phyloP scores from a whole-genome alignment of 2,113 vertebrate species.

The Oreocharis arfaki region DNA sequence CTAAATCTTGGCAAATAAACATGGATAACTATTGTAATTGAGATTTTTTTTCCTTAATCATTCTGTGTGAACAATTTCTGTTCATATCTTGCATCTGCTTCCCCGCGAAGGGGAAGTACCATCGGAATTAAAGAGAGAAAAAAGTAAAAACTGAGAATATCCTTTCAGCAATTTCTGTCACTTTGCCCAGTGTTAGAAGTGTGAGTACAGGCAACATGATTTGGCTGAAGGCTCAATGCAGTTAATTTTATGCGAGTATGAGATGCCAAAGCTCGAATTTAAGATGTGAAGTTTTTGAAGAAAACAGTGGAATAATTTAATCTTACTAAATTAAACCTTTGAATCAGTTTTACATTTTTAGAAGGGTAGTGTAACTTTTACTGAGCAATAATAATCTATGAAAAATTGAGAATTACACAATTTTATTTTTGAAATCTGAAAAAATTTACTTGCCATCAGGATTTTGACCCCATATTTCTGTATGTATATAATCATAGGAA shows the following conservation, averaged over 20 bases:
- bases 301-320: background rate
- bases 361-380: background rate
- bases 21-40: background rate
- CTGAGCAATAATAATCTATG: background rate
- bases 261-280: background rate
- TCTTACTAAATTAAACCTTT: background rate
- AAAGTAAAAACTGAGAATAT: background rate
- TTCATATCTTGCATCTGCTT: background rate
- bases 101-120: background rate
- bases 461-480: background rate
- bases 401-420: background rate
- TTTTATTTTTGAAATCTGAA: background rate
- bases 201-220: background rate
- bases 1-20: background rate
- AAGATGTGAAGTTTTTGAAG: background rate
- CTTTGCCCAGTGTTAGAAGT: background rate
- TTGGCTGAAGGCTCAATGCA: background rate
- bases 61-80: background rate
- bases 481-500: background rate
- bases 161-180: background rate
- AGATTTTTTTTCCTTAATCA: background rate
- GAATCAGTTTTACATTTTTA: background rate
- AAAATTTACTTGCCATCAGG: background rate
- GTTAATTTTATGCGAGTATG: background rate
- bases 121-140: background rate